Conservation (phyloP, 1,140 invertebrate genomes). For the Diachasma alloeum region DNA sequence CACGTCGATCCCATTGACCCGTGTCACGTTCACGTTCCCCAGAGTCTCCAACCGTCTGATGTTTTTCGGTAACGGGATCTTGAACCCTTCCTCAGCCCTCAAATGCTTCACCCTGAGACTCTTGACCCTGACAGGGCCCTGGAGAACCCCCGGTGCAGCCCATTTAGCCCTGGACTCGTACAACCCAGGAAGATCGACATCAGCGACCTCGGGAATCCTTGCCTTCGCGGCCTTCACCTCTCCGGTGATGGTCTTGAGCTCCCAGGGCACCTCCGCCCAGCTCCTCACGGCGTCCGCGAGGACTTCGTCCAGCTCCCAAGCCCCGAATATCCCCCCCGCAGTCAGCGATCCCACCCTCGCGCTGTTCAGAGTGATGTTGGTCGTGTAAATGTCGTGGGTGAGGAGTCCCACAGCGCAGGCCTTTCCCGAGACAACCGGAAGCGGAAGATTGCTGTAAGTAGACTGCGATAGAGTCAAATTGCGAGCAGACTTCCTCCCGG, state of each 20-base stretch:
- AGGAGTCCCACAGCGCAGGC: conserved; percentile 31
- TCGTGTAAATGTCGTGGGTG: conserved; percentile 36
- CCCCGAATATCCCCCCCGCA: conserved; percentile 32
- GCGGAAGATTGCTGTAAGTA: conserved; percentile 30
- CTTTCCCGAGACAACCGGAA: conserved; percentile 30
- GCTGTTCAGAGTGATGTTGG: conserved; percentile 29
- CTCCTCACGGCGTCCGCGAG: conserved; percentile 20
- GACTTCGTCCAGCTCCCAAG: conserved; percentile 25
- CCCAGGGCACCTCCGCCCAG: background rate
- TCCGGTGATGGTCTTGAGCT: conserved; percentile 26
- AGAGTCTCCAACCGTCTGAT: conserved; percentile 36
- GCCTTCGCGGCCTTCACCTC: conserved; percentile 29
- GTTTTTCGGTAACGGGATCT: conserved; percentile 25
- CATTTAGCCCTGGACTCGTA: conserved; percentile 29
- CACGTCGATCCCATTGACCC: conserved; percentile 42
- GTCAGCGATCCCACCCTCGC: conserved; percentile 33
- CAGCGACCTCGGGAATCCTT: conserved; percentile 9
- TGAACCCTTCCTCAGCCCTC: conserved; percentile 20
- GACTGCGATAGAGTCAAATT: conserved; percentile 33
- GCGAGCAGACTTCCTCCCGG: conserved; percentile 39
- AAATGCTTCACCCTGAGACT: conserved; percentile 34
- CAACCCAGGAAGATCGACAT: conserved; percentile 29
- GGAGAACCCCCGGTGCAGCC: conserved; percentile 27
- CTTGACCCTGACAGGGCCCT: conserved; percentile 21
- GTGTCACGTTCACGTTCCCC: conserved; percentile 32